Conservation (phyloP, 2,888 invertebrate genomes). For the Phaonia tiefii region DNA sequence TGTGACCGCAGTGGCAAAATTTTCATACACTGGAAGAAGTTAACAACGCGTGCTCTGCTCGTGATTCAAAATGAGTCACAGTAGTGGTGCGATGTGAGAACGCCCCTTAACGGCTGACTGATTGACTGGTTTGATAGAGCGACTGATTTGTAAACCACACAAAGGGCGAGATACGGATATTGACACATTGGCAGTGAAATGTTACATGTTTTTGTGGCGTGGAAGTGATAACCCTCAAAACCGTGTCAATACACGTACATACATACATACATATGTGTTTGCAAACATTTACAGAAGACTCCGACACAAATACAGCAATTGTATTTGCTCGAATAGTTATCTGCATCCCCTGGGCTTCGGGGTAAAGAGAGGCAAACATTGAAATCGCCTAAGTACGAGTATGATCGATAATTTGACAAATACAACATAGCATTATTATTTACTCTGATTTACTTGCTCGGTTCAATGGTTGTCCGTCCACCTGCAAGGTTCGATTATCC, state of each 20-base stretch:
- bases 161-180: not conserved
- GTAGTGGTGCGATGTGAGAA: slow-evolving; percentile 16
- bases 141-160: too few relatives aligned
- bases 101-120: slow-evolving; percentile 29
- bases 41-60: slow-evolving; percentile 41
- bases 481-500: not conserved
- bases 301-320: not conserved
- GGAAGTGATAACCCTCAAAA: slow-evolving; percentile 25
- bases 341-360: slow-evolving; percentile 24
- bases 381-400: slow-evolving; percentile 31
- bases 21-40: too few relatives aligned
- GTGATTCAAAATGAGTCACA: slow-evolving; percentile 39
- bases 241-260: slow-evolving; percentile 21
- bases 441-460: not conserved
- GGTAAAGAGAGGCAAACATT: not conserved
- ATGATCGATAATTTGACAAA: slow-evolving; percentile 39
- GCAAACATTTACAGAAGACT: slow-evolving; percentile 1
- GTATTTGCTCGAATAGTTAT: not conserved
- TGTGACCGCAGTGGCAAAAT: too few relatives aligned
- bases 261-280: slow-evolving; percentile 5
- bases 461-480: not conserved
- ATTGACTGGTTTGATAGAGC: too few relatives aligned
- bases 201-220: slow-evolving; percentile 28
- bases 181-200: slow-evolving; percentile 31
- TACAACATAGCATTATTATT: slow-evolving; percentile 21